Evolutionary conservation across 1,140 invertebrate species (phyloP).

Genomic region (Ptiloglossa arizonensis): DNA sequence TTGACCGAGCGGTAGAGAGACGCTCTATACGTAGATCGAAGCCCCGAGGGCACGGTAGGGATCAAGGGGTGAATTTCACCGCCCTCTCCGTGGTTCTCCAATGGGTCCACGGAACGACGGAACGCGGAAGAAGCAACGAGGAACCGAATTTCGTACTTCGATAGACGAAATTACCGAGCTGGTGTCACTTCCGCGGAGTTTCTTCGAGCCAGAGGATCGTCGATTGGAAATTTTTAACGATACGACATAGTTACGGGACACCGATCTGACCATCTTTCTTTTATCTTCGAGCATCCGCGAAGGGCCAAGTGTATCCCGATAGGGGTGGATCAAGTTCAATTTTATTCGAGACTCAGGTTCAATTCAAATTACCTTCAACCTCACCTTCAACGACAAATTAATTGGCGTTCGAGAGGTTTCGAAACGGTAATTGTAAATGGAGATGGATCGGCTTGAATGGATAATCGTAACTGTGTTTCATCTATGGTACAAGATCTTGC

Average conservation of each 20-base stretch:
- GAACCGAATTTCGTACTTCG: constrained; percentile 28
- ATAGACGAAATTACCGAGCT: constrained; percentile 5
- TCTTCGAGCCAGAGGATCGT: neutral
- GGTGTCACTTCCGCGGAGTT: neutral
- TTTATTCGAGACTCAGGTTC: too few species aligned
- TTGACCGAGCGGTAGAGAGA: neutral
- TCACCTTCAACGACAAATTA: too few species aligned
- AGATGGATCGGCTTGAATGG: too few species aligned
- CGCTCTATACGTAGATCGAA: constrained; percentile 62
- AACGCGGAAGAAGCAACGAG: constrained; percentile 22
- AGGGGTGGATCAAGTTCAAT: too few species aligned
- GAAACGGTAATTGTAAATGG: too few species aligned
- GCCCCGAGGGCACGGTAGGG: constrained; percentile 56
- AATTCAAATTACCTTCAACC: too few species aligned
- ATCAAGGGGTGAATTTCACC: constrained; percentile 12
- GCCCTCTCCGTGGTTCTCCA: constrained; percentile 8
- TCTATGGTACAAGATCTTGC: too few species aligned
- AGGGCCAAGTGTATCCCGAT: too few species aligned
- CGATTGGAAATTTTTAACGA: constrained; percentile 29
- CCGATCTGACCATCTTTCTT: too few species aligned
- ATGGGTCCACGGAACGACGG: constrained; percentile 18
- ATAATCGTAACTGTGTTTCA: too few species aligned
- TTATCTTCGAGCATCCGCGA: too few species aligned
- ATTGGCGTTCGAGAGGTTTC: too few species aligned
- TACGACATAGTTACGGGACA: neutral